phyloP scores from a whole-genome alignment of 2,113 vertebrate species.

The Halcyon senegalensis region DNA sequence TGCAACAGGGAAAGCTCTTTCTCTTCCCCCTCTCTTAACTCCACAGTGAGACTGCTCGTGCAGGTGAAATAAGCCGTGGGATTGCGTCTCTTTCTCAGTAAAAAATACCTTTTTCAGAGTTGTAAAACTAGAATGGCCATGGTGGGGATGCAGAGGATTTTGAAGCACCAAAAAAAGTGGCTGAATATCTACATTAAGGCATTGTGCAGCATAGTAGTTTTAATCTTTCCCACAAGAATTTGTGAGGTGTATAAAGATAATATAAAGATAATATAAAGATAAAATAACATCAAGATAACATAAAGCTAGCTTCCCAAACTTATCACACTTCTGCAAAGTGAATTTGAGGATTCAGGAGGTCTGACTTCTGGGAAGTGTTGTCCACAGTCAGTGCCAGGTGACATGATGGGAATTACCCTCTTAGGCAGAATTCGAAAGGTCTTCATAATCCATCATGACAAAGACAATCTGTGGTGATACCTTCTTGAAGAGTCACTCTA shows the following conservation, averaged over 20 bases:
- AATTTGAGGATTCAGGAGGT: accelerated
- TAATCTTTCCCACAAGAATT: not conserved
- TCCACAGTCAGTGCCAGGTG: not conserved
- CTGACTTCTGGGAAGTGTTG: not conserved
- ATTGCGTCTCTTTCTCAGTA: not conserved
- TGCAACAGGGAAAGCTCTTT: not conserved
- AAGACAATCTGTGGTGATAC: not conserved
- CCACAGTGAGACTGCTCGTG: accelerated
- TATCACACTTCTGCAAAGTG: not conserved
- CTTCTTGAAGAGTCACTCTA: not conserved
- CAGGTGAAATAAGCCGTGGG: not conserved
- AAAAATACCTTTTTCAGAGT: no score
- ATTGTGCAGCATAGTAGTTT: no score
- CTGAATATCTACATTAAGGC: not conserved
- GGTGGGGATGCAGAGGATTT: not conserved
- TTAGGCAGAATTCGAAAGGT: not conserved
- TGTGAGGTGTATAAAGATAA: not conserved
- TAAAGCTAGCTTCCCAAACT: not conserved
- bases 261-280: not conserved
- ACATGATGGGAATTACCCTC: not conserved
- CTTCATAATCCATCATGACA: not conserved
- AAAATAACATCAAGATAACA: not conserved
- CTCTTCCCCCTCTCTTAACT: accelerated
- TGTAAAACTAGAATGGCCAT: accelerated
- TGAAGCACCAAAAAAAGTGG: not conserved